Evolutionary conservation across 2,797 vertebrate genomes (phyloP), one percentile per base, ranked within the genome.

Genomic region (Syngnathus acus): DNA sequence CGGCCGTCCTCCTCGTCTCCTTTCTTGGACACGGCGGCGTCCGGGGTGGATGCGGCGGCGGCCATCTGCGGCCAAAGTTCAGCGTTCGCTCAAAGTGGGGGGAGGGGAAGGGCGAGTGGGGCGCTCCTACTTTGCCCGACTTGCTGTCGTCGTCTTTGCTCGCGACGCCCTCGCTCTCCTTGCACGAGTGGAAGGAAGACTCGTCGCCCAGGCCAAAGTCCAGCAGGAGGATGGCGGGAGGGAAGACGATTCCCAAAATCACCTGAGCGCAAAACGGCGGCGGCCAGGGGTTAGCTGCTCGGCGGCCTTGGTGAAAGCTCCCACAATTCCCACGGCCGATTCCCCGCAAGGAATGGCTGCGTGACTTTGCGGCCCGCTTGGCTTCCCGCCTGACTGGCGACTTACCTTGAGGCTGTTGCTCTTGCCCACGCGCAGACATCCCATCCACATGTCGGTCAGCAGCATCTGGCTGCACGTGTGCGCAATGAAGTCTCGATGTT

Each of bases 391-490:
- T 32, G 26, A 3, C 26, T 32, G 26, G 26, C 26, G 2, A 10
- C 40, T 42, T 62, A 96, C 95, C 94, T 96, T 95, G 5, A 99
- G 91, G 64, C 95, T 94, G 0, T 95, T 95, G 82, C 95, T 97
- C 72, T 97, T 97, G 67, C 96, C 89, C 93, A 98, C 93, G 23
- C 94, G 91, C 60, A 99, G 89, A 6, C 94, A 90, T 48, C 96
- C 96, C 96, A 99, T 98, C 96, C 96, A 98, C 96, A 99, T 99
- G 82, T 98, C 96, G 0, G 95, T 98, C 0, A 98, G 86, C 43
- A 98, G 87, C 96, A 98, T 97, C 90, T 98, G 96, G 81, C 96
- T 96, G 89, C 96, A 99, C 1, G 96, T 98, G 87, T 99, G 96
- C 1, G 96, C 96, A 1, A 99, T 97, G 81, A 99, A 99, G 82